phyloP scores from a whole-genome alignment of 2,113 vertebrate genomes.

The Manacus vitellinus region DNA sequence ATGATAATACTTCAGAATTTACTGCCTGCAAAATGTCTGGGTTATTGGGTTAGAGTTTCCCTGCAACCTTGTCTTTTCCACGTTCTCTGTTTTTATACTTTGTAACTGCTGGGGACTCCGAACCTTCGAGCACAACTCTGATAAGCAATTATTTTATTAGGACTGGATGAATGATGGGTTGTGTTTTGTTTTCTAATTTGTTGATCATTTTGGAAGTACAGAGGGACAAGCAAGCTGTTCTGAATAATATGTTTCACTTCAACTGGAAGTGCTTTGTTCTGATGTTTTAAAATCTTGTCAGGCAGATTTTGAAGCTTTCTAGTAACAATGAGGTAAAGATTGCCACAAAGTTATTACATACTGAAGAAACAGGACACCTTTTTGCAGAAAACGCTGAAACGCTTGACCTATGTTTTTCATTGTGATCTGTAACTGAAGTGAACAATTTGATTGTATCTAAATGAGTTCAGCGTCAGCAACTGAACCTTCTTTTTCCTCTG shows the following conservation, averaged over 20 bases:
- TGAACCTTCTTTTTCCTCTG: not conserved
- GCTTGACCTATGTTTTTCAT: not conserved
- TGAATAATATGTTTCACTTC: not conserved
- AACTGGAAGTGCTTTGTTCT: not conserved
- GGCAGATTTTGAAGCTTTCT: not conserved
- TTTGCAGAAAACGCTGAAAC: not conserved
- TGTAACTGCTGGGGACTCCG: not conserved
- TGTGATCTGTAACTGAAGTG: not conserved
- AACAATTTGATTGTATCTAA: not conserved
- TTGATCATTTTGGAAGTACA: not conserved
- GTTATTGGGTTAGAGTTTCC: slow-evolving; percentile 46
- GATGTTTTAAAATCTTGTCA: not conserved
- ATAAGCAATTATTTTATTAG: slow-evolving; percentile 49
- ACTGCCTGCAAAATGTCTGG: slow-evolving; percentile 43
- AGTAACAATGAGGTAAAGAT: not conserved
- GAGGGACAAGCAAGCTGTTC: not conserved
- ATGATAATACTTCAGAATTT: slow-evolving; percentile 34
- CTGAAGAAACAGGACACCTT: not conserved
- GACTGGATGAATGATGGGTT: not conserved
- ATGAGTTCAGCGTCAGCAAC: not conserved
- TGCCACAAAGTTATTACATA: not conserved
- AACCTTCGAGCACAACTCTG: not conserved
- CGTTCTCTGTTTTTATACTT: not conserved
- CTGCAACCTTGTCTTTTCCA: slow-evolving; percentile 7
- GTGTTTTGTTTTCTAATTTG: slow-evolving; percentile 25